Evolutionary conservation across 2,113 vertebrate genomes (phyloP).

Genomic region (Eptesicus fuscus): DNA sequence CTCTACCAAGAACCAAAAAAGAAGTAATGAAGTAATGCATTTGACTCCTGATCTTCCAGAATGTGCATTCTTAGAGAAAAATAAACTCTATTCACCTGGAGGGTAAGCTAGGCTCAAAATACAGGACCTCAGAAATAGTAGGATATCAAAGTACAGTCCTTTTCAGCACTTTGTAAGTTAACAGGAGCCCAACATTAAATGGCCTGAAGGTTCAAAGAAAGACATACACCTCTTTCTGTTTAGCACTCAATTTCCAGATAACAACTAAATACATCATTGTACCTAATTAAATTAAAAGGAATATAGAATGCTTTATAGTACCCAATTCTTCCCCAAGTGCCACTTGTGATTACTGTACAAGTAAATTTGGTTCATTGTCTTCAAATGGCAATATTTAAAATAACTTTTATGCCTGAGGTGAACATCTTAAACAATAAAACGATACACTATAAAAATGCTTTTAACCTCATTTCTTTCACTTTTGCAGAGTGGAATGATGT

Average conservation of each 20-base stretch:
- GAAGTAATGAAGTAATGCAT: slow-evolving; percentile 45
- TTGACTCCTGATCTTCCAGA: not conserved
- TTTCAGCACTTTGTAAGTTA: not conserved
- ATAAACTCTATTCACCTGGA: not conserved
- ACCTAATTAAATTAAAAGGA: not conserved
- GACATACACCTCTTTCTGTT: not conserved
- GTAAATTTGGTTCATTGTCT: slow-evolving; percentile 11
- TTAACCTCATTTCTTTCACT: not conserved
- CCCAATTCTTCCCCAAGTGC: not conserved
- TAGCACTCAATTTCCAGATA: not conserved
- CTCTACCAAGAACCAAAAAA: slow-evolving; percentile 48
- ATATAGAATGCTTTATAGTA: not conserved
- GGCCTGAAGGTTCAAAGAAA: not conserved
- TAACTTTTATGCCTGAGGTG: not conserved
- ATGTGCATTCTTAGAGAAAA: not conserved
- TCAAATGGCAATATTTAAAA: slow-evolving; percentile 19
- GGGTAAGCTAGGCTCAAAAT: not conserved
- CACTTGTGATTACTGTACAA: not conserved
- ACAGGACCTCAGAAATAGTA: not conserved
- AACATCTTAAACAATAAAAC: slow-evolving; percentile 20
- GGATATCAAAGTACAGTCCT: not conserved
- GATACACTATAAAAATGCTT: not conserved
- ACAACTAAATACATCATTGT: not conserved
- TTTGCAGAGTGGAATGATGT: not conserved
- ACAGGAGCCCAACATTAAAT: not conserved